phyloP scores from a whole-genome alignment of 23 tunicate genomes.

The Halocynthia aurantium region DNA sequence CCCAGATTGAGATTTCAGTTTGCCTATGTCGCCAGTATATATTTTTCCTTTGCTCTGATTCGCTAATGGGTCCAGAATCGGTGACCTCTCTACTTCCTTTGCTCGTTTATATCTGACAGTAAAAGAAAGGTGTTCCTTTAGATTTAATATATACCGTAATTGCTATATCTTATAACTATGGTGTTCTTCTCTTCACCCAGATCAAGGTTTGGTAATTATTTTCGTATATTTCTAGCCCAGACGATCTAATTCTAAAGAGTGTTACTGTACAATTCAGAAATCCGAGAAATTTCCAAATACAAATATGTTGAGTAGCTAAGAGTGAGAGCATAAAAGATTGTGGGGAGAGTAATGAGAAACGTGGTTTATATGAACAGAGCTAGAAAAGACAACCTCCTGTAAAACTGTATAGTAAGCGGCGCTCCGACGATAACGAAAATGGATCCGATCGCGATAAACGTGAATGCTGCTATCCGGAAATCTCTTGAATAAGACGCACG shows the following conservation, averaged over 20 bases:
- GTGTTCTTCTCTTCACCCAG: no score
- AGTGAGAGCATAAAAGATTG: no score
- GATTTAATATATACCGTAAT: no score
- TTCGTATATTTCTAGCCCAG: no score
- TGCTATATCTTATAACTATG: no score
- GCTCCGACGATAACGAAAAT: constrained; percentile 34
- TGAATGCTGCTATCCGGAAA: constrained; percentile 27
- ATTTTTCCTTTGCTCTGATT: neutral
- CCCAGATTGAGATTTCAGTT: no score
- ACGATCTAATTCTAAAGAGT: no score
- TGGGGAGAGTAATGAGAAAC: neutral
- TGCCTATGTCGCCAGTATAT: neutral
- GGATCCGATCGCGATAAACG: constrained; percentile 37
- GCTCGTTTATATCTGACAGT: constrained; percentile 20
- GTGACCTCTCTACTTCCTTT: constrained; percentile 43
- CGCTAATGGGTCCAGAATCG: constrained; percentile 33
- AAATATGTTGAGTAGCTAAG: no score
- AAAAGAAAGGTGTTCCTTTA: neutral
- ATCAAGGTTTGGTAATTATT: no score
- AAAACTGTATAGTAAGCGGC: constrained; percentile 47
- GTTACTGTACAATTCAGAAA: no score
- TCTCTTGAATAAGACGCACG: constrained; percentile 27
- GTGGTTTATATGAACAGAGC: neutral
- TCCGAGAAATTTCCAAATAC: no score
- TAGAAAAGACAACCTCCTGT: constrained; percentile 26